Evolutionary conservation across 2,888 invertebrate genomes (phyloP), one percentile per base, ranked within the genome.

Genomic region (Aradus depressus): DNA sequence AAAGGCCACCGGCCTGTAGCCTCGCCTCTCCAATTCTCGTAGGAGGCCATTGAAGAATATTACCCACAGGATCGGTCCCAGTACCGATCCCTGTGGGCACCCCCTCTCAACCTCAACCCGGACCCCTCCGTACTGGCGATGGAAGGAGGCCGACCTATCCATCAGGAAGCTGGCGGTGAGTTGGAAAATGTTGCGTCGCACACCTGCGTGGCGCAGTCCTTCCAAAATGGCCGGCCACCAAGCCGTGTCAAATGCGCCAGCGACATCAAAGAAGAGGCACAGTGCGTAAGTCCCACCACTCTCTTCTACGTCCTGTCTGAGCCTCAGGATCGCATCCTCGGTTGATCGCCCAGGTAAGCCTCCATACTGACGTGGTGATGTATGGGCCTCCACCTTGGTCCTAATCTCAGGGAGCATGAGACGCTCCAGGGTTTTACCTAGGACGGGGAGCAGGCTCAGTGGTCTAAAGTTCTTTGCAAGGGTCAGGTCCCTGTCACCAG

Each of bases 1-100:
- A 16, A 31, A 44, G 10, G 44, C 44, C 10, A 23, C 6, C 5
- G 44, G 14, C 16, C 14, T 10, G 14, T 10, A 18, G 16, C 28
- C 44, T 5, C 25, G 8, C 18, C n/a, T 12, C n/a, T 8, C 28
- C 6, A 37, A 16, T 8, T 14, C 14, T 8, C 8, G 6, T 8
- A 37, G 38, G 38, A 37, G n/a, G 8, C 6, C 6, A 8, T 37
- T 14, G 14, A 37, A 37, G n/a, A 14, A 6, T 8, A 8, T 10
- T 37, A 14, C 16, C 38, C 38, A 37, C n/a, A 37, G 38, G 38
- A 37, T 16, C 6, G 38, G 38, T 37, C 38, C 19, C 4, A 28
- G 44, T 31, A 44, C 44, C 16, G 44, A 44, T 8, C 44, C 44
- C 44, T 44, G 44, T 5, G 44, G 44, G 28, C 44, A 26, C 4